phyloP scores from a whole-genome alignment of 2,888 invertebrate species.

The Ctenicera cuprea region DNA sequence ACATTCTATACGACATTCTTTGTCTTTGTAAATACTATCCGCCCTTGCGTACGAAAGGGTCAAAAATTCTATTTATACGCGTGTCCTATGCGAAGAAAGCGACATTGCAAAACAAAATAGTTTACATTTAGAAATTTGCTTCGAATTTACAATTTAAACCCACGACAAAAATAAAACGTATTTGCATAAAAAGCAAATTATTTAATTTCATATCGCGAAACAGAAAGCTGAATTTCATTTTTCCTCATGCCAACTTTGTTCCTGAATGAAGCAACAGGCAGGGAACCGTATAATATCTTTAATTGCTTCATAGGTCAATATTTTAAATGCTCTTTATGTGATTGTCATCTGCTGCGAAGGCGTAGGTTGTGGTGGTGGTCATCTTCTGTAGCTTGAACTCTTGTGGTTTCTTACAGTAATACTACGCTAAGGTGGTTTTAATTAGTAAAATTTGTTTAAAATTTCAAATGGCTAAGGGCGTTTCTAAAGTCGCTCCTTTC shows the following conservation, averaged over 20 bases:
- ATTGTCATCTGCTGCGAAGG: conserved; percentile 32
- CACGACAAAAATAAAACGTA: too few relatives aligned
- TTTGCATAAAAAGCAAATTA: too few relatives aligned
- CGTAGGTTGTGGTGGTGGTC: conserved; percentile 32
- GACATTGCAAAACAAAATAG: conserved; percentile 14
- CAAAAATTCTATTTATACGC: background rate
- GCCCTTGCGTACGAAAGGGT: background rate
- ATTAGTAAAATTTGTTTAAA: too few relatives aligned
- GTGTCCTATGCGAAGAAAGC: background rate
- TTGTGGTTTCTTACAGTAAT: background rate
- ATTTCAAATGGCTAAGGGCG: too few relatives aligned
- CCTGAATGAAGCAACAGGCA: conserved; percentile 10
- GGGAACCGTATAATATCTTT: background rate
- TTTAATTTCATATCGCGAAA: too few relatives aligned
- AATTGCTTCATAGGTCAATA: conserved; percentile 37
- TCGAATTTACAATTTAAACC: background rate
- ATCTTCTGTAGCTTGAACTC: conserved; percentile 29
- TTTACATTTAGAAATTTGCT: conserved; percentile 12
- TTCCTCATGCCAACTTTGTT: background rate
- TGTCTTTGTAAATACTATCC: conserved; percentile 46
- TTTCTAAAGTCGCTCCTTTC: too few relatives aligned
- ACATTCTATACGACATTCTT: conserved; percentile 34
- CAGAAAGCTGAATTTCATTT: background rate
- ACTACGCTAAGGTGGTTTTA: background rate
- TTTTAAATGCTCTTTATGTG: conserved; percentile 36